Conservation (phyloP, 2,113 vertebrate species). For the Seriola aureovittata region DNA sequence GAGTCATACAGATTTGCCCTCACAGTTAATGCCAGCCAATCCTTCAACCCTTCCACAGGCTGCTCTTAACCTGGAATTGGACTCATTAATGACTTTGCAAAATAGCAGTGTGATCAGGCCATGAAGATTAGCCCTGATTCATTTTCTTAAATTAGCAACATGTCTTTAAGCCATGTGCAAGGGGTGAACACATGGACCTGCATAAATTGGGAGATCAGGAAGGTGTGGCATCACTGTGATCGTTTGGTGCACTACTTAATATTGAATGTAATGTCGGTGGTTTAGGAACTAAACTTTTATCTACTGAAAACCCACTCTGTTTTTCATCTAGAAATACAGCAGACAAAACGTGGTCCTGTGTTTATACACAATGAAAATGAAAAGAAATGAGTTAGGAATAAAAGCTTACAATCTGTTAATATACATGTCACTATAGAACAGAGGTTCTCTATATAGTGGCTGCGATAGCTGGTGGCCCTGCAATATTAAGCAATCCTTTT, state of each 20-base stretch:
- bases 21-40: slow-evolving; percentile 73
- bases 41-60: slow-evolving; percentile 66
- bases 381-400: not conserved
- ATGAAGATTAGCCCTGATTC: slow-evolving; percentile 78
- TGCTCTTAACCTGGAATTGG: slow-evolving; percentile 73
- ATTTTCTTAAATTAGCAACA: slow-evolving; percentile 80
- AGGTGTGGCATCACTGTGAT: slow-evolving; percentile 10
- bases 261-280: not conserved
- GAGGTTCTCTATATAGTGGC: not conserved
- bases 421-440: not conserved
- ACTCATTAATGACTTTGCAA: slow-evolving; percentile 78
- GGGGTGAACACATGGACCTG: slow-evolving; percentile 54
- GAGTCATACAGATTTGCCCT: slow-evolving; percentile 68
- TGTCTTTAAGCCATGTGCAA: slow-evolving; percentile 69
- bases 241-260: not conserved
- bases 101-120: slow-evolving; percentile 75
- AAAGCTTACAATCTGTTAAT: not conserved
- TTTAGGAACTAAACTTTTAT: not conserved
- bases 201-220: slow-evolving; percentile 45
- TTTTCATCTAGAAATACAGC: too few relatives aligned
- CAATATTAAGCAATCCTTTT: not conserved
- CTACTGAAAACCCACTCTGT: too few relatives aligned
- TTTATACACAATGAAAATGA: too few relatives aligned
- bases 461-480: too few relatives aligned
- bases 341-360: too few relatives aligned